Conservation (phyloP, 2,797 vertebrate species). For the Sphenodon punctatus region DNA sequence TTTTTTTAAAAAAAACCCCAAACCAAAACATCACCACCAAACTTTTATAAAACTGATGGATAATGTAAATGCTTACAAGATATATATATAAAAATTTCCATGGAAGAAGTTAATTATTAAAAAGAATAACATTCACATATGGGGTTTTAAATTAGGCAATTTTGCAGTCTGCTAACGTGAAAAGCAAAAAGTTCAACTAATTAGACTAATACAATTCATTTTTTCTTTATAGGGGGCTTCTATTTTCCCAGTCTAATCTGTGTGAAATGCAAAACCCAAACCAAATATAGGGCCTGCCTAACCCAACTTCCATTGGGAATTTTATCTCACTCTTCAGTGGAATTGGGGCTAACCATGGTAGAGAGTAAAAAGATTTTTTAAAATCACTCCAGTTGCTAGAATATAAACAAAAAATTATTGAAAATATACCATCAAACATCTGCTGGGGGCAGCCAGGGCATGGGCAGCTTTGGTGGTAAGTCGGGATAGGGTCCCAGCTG, state of each 20-base stretch:
- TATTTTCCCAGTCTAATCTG: not conserved
- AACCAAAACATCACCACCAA: too few species aligned
- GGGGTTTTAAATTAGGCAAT: not conserved
- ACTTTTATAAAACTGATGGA: not conserved
- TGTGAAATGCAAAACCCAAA: slow-evolving; percentile 1
- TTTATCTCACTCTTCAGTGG: too few species aligned
- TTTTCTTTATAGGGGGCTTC: not conserved
- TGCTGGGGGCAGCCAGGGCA: too few species aligned
- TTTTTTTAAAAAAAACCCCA: not conserved
- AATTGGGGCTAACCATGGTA: too few species aligned
- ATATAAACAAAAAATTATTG: too few species aligned
- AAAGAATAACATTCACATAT: not conserved
- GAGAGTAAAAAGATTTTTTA: too few species aligned
- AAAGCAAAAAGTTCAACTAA: not conserved
- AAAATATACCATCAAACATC: too few species aligned
- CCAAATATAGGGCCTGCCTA: not conserved
- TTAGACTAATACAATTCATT: not conserved
- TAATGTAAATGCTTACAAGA: not conserved
- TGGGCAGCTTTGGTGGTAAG: too few species aligned
- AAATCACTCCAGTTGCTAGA: too few species aligned
- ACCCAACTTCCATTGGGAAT: not conserved
- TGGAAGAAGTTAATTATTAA: too few species aligned
- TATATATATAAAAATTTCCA: too few species aligned
- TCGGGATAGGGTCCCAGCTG: too few species aligned
- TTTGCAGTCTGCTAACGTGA: not conserved